These are phyloP conservation scores for Ceratotherium simum DNA, from an alignment of 2,113 vertebrate species.

Conservation along the genomic window DNA sequence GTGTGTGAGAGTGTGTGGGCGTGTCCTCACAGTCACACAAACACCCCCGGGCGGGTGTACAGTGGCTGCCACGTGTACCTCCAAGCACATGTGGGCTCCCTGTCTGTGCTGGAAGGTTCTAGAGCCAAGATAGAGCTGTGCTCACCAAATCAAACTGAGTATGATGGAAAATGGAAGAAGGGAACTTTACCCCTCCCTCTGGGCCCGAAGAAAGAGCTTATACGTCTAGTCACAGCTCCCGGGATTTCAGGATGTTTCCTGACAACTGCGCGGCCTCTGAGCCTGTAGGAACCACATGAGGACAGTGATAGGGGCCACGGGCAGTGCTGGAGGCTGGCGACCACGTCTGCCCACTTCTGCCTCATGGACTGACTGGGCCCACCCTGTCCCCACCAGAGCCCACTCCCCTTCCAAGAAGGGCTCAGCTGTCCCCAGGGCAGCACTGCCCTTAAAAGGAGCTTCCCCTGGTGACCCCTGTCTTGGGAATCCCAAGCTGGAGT, in stretches of 20 bases:
- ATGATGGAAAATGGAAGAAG: accelerated
- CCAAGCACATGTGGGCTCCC: accelerated
- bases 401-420: accelerated
- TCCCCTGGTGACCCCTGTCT: too few relatives aligned
- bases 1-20: accelerated
- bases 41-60: accelerated
- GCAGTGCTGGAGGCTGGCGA: not conserved
- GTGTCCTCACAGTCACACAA: accelerated
- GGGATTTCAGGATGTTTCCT: accelerated
- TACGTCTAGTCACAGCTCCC: accelerated
- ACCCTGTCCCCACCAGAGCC: too few relatives aligned
- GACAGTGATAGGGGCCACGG: accelerated
- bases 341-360: not conserved
- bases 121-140: not conserved
- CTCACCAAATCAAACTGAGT: not conserved
- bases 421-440: not conserved
- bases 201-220: not conserved
- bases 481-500: not conserved
- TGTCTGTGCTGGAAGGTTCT: not conserved
- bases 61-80: accelerated
- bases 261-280: not conserved
- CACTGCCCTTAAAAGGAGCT: not conserved
- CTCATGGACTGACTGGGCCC: not conserved
- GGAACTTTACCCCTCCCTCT: accelerated
- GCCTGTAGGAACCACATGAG: accelerated